Conservation (phyloP, 2,113 vertebrate species). For the Gorsachius goisagi region DNA sequence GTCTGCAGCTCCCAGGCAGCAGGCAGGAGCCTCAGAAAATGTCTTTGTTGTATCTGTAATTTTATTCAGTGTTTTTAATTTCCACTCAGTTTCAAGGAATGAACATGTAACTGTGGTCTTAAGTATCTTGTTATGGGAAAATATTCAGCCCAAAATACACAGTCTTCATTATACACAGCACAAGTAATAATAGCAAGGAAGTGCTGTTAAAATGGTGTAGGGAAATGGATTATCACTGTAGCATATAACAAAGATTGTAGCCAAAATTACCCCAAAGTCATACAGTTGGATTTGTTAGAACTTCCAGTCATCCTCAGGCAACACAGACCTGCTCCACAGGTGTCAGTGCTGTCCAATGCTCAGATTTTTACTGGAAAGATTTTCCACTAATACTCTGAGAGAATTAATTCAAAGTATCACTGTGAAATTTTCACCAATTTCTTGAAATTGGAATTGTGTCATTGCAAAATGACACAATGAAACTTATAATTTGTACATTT, state of each 20-base stretch:
- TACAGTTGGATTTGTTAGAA: neutral
- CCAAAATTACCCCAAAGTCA: neutral
- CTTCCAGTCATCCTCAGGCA: neutral
- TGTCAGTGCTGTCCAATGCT: neutral
- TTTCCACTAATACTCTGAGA: neutral
- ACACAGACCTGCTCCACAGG: neutral
- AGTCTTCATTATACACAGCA: neutral
- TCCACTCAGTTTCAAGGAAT: neutral
- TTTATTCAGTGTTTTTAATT: neutral
- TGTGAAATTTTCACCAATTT: neutral
- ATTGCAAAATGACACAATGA: neutral
- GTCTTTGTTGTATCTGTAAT: neutral
- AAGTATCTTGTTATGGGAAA: neutral
- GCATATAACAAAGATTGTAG: neutral
- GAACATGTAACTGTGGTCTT: neutral
- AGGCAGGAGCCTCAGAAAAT: neutral
- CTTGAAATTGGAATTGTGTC: neutral
- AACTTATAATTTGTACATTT: neutral
- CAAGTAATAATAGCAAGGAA: neutral
- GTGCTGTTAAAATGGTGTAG: neutral
- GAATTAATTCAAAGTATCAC: neutral
- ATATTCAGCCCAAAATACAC: neutral
- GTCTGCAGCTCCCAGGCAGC: neutral
- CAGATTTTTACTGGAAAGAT: neutral
- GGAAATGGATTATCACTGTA: neutral